Evolutionary conservation across 1,140 invertebrate genomes (phyloP), one percentile per base, ranked within the genome.

Genomic region (Drosophila ficusphila): DNA sequence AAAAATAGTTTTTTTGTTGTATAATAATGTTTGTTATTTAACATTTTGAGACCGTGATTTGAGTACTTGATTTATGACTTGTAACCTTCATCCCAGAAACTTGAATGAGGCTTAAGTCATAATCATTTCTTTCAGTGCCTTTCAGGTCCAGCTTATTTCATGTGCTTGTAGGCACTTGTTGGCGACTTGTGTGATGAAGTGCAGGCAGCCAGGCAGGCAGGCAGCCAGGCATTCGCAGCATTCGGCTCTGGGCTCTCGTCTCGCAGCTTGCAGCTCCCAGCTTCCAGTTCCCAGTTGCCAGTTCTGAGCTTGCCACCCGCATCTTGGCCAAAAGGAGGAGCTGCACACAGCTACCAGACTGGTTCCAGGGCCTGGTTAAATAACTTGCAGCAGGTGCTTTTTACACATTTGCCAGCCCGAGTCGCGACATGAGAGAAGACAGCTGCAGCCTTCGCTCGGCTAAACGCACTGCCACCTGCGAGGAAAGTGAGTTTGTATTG

Each of bases 301-400:
- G n/a, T n/a, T n/a, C n/a, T n/a, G n/a, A 36, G 36, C 31, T 36
- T 57, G 47, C 76, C 76, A 79, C 76, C 76, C 75, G 69, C 76
- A 57, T 36, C 60, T 64, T 61, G 60, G 60, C 62, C 54, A 73
- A 38, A 60, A 72, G 74, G 58, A 60, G 68, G 25, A 44, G 58
- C 27, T 14, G 38, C 3, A 16, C 16, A 2, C 49, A 51, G 73
- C 57, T 19, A 39, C 47, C 53, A 19, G 33, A 36, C 38, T 49
- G 47, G 69, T 52, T 64, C 47, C 47, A 33, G 72, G 41, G 57
- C 39, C 58, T 74, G 77, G 58, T 78, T 82, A 82, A 88, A 86
- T 86, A 88, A 88, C 69, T 88, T 79, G 74, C 82, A 88, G 82
- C 82, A 88, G 82, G 82, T 88, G 82, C 86, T 88, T 82, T 88